Base-by-base conservation (phyloP, 2,888 invertebrate genomes). In the Acanthacorydalis orientalis region DNA sequence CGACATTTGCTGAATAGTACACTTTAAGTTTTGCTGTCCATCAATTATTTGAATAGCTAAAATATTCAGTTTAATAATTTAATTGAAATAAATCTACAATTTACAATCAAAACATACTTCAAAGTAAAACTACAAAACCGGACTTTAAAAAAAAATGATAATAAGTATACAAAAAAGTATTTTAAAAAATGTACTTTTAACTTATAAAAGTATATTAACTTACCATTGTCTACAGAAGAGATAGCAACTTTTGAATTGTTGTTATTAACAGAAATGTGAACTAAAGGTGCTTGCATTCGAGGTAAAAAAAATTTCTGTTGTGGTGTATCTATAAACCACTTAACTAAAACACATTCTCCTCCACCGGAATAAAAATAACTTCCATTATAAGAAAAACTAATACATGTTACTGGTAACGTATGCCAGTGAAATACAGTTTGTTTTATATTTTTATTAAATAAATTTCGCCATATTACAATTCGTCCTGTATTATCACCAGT, bases 311-410 rank as follows among this genome's bases (percentile, higher is more conserved):
- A 64, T 54, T 69, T 74, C 0, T 64, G 58, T 6, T 68, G 59
- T 0, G 69, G 62, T 54, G 72, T 67, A 35, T 69, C 64, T 16
- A 77, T 51, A 46, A 70, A 68, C 89, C 88, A 89, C 60, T 79
- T 80, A 0, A 88, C 85, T 45, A 89, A 62, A 1, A 84, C 84
- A 57, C 77, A 73, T 62, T 89, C 89, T 43, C 72, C 71, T n/a
- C 83, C 88, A 8, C 85, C 84, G 55, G 83, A 83, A 55, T 78
- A 80, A 59, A 88, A 73, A 53, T 75, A 71, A 9, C 74, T 74
- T 15, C 85, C 85, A 62, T 63, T 55, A 2, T 59, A 56, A 10
- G 84, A 78, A 58, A 85, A 87, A 1, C 68, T 65, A 12, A 88
- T 59, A 57, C 79, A 75, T 41, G 70, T 68, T 1, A 86, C 78